Conservation (phyloP, 2,888 invertebrate genomes). For the Machimus atricapillus region DNA sequence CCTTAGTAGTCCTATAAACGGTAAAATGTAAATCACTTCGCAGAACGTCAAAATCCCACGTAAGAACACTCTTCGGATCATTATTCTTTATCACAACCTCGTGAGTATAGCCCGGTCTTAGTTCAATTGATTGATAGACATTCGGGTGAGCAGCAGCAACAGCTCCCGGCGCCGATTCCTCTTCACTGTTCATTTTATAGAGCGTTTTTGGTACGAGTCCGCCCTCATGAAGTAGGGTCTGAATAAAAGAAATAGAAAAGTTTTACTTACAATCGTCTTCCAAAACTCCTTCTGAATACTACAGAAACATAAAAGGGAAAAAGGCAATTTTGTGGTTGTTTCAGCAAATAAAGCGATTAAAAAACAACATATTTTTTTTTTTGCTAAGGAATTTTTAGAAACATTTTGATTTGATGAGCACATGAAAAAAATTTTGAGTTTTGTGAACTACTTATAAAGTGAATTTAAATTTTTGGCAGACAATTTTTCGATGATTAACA, state of each 20-base stretch:
- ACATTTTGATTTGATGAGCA: constrained; percentile 9
- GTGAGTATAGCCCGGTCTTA: constrained; percentile 68
- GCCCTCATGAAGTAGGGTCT: constrained; percentile 86
- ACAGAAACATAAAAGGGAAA: not conserved
- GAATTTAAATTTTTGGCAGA: constrained; percentile 27
- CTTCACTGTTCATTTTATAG: constrained; percentile 70
- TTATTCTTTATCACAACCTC: constrained; percentile 80
- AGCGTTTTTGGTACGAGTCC: constrained; percentile 87
- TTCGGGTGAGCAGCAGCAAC: constrained; percentile 54
- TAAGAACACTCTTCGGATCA: constrained; percentile 87
- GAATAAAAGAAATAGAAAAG: constrained; percentile 50
- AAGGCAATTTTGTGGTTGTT: not conserved
- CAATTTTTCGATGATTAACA: not conserved
- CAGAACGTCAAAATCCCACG: constrained; percentile 96
- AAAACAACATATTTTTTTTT: not conserved
- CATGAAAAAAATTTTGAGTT: not conserved
- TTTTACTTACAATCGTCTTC: not conserved
- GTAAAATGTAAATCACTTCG: constrained; percentile 88
- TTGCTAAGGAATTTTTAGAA: not conserved
- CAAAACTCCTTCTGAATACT: not conserved
- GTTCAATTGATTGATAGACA: constrained; percentile 58
- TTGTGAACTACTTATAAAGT: constrained; percentile 39
- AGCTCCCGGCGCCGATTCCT: constrained; percentile 52
- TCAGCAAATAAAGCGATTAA: not conserved
- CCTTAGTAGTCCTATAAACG: constrained; percentile 65